A percentile compares a stretch with the other conserved stretches of the same genome.
Evolutionary conservation across 1,140 invertebrate species (phyloP).

Genomic region (Achatina immaculata): DNA sequence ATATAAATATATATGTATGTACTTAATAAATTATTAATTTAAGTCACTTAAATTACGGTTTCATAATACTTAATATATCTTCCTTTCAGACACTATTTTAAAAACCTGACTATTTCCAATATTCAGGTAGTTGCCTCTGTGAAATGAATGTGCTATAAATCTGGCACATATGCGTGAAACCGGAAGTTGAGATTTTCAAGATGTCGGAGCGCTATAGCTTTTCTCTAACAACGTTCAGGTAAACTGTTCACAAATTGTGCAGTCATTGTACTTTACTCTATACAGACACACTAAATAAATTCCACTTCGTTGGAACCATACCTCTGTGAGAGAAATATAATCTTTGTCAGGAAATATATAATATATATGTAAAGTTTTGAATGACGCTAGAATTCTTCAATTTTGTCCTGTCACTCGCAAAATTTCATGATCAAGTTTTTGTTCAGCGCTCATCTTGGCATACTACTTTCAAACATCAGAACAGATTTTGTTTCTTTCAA

Average conservation of each 20-base stretch:
- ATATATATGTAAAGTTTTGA: too few relatives aligned
- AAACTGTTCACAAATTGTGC: slow-evolving; percentile 63
- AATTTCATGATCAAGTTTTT: background rate
- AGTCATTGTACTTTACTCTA: too few relatives aligned
- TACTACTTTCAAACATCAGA: background rate
- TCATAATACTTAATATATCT: too few relatives aligned
- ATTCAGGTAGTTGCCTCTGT: too few relatives aligned
- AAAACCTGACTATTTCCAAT: too few relatives aligned
- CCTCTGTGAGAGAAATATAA: background rate
- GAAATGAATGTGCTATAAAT: slow-evolving; percentile 2
- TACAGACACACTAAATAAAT: background rate
- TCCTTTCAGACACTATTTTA: too few relatives aligned
- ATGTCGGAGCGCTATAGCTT: slow-evolving; percentile 96
- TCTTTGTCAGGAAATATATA: background rate
- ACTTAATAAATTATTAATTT: too few relatives aligned
- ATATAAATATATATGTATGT: too few relatives aligned
- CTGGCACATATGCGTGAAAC: background rate
- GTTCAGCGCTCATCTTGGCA: background rate
- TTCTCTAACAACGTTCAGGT: slow-evolving; percentile 98
- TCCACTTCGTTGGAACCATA: background rate
- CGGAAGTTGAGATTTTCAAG: slow-evolving; percentile 40
- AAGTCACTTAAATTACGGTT: too few relatives aligned
- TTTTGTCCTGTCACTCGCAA: background rate
- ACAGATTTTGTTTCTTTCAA: background rate
- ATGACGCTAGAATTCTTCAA: background rate